phyloP scores from a whole-genome alignment of 2,113 vertebrate species.

The Poeciliopsis occidentalis region DNA sequence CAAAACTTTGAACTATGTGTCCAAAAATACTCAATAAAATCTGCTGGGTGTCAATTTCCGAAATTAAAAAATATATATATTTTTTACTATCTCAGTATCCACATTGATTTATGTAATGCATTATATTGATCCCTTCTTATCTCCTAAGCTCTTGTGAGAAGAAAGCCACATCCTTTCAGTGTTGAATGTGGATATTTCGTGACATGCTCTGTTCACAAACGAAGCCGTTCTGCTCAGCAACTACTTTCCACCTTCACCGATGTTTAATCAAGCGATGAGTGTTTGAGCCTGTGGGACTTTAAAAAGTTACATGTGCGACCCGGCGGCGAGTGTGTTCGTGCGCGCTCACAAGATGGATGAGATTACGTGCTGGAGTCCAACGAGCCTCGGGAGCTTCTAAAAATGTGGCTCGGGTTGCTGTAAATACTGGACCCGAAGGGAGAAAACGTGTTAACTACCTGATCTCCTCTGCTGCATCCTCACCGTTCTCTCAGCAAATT shows the following conservation, averaged over 20 bases:
- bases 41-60: not conserved
- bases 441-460: conserved; percentile 30
- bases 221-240: not conserved
- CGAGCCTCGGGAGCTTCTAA: conserved; percentile 38
- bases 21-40: not conserved
- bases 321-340: conserved; percentile 5
- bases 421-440: conserved; percentile 24
- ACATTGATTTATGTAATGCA: not conserved
- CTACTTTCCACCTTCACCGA: not conserved
- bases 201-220: not conserved
- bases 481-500: conserved; percentile 24
- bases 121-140: not conserved
- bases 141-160: not conserved
- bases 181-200: not conserved
- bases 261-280: conserved; percentile 1
- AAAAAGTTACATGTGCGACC: conserved; percentile 38
- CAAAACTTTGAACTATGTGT: not conserved
- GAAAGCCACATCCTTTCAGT: not conserved
- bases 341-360: conserved; percentile 1
- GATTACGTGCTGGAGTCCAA: conserved; percentile 10
- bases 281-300: conserved; percentile 11
- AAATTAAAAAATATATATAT: not conserved
- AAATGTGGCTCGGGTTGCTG: conserved; percentile 42
- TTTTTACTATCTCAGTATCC: not conserved
- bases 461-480: conserved; percentile 14